These are phyloP conservation scores for Valencia hispanica DNA, from an alignment of 2,797 vertebrate species.

Conservation along the genomic window DNA sequence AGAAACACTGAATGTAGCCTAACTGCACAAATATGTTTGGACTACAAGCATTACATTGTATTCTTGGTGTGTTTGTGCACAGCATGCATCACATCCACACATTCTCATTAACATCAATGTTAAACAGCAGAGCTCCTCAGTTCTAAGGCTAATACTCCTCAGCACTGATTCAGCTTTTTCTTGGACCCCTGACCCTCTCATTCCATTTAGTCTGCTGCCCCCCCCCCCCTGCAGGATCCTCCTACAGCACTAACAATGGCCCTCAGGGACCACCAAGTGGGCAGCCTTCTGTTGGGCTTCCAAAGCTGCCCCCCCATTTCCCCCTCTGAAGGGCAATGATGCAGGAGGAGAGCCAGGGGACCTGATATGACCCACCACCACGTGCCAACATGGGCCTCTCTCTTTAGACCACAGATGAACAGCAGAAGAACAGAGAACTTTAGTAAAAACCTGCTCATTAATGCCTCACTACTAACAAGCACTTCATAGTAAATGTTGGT, in stretches of 20 bases:
- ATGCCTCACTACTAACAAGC: slow-evolving; percentile 1
- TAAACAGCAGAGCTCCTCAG: slow-evolving; percentile 41
- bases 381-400: slow-evolving; percentile 40
- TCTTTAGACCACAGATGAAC: slow-evolving; percentile 38
- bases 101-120: neutral
- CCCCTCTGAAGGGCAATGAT: slow-evolving; percentile 26
- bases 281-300: slow-evolving; percentile 34
- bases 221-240: slow-evolving; percentile 52
- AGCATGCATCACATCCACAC: neutral
- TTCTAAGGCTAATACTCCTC: slow-evolving; percentile 44
- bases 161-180: slow-evolving; percentile 39
- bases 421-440: neutral
- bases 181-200: slow-evolving; percentile 54
- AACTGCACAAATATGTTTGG: neutral
- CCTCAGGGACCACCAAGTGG: slow-evolving; percentile 29
- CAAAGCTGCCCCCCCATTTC: slow-evolving; percentile 2
- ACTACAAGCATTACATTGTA: slow-evolving; percentile 22
- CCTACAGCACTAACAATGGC: slow-evolving; percentile 37
- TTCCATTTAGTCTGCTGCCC: slow-evolving; percentile 63
- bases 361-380: slow-evolving; percentile 53
- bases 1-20: neutral
- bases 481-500: slow-evolving; percentile 37
- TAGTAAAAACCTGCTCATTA: slow-evolving; percentile 11
- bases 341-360: slow-evolving; percentile 14
- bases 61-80: slow-evolving; percentile 26